Base-by-base conservation (phyloP, 1,140 invertebrate genomes). In the Drosophila miranda region DNA sequence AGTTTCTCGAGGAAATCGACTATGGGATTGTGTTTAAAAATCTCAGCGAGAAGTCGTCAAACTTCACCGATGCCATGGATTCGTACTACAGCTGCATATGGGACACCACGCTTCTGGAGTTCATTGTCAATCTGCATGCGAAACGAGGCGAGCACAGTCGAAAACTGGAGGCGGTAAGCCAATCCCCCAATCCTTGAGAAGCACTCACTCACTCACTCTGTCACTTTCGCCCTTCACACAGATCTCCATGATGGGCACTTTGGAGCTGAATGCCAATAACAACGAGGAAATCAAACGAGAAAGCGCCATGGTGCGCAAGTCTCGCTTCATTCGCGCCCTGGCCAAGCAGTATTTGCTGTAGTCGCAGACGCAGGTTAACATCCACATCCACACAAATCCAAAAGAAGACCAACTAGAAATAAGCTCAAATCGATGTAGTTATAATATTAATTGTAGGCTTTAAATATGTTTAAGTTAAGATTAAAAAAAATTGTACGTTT, bases 251-350 rank as follows among this genome's bases (percentile, higher is more conserved):
- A 96, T 98, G 81, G 96, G 97, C 49, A 94, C 97, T 46, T 92
- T 99, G 53, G 98, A 99, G 92, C 92, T 99, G 28, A 99, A 99
- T 92, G 95, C 96, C 0, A 99, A 97, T 92, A 99, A 99, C 92
- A 98, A 97, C 87, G 97, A 98, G 71, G 97, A 98, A 90, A 98
- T 99, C 60, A 96, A 97, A 89, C 92, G 96, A 44, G 97, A 99
- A 92, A 97, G 97, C 16, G 95, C 96, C 14, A 96, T 97, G 90
- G 94, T 96, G 16, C 93, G 98, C 7, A 97, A 98, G 90, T 94
- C 95, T 0, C 94, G 95, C 45, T 97, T 99, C 90, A 93, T 99
- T 19, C 93, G 97, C 80, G 95, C 97, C 1, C 91, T 99, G 60
- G 96, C 96, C 16, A 96, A 96, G 88, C 96, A 98, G 91, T 99